phyloP scores from a whole-genome alignment of 2,888 invertebrate species.

The Glyphotaelius pellucidus region DNA sequence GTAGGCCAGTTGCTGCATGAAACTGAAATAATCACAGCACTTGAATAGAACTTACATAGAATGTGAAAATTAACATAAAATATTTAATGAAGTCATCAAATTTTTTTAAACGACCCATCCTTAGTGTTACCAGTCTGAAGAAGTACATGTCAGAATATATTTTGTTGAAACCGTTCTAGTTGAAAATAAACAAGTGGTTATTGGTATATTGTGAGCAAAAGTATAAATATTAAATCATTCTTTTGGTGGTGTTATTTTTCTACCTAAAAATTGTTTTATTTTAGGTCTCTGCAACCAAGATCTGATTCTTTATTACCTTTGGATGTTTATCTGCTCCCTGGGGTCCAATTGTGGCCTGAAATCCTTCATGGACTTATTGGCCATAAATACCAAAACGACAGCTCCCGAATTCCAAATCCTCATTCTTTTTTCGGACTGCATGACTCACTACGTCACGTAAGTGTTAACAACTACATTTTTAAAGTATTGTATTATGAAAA shows the following conservation, averaged over 20 bases:
- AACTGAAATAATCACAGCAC: too few relatives aligned
- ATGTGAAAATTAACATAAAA: too few relatives aligned
- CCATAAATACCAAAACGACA: constrained; percentile 86
- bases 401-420: constrained; percentile 96
- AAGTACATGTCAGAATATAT: not conserved
- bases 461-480: constrained; percentile 69
- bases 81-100: too few relatives aligned
- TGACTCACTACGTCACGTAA: constrained; percentile 97
- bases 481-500: not conserved
- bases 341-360: constrained; percentile 94
- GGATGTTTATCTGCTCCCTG: constrained; percentile 92
- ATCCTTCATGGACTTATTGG: constrained; percentile 90
- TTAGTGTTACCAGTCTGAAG: too few relatives aligned
- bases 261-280: not conserved
- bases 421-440: constrained; percentile 94
- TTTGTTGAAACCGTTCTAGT: not conserved
- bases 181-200: not conserved
- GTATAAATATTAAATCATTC: not conserved
- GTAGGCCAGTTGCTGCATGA: too few relatives aligned
- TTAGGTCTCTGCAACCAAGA: constrained; percentile 96
- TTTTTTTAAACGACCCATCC: too few relatives aligned
- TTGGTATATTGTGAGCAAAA: not conserved
- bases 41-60: too few relatives aligned
- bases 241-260: not conserved
- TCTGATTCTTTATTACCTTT: constrained; percentile 91